phyloP scores from a whole-genome alignment of 2,888 invertebrate genomes.

The Penaeus monodon region DNA sequence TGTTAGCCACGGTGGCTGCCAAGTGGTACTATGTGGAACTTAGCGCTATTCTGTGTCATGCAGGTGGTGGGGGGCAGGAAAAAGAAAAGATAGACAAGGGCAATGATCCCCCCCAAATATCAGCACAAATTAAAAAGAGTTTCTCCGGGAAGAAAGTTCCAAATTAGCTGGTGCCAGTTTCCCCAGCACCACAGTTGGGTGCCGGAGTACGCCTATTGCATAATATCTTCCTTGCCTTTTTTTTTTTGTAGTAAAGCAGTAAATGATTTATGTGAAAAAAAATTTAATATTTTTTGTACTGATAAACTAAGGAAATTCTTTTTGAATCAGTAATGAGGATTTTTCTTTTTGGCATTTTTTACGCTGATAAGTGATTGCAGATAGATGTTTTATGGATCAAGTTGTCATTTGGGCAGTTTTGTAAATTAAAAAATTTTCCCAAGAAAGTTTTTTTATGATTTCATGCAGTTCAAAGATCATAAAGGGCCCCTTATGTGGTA shows the following conservation, averaged over 20 bases:
- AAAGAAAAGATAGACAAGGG: slow-evolving; percentile 30
- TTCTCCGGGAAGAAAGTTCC: slow-evolving; percentile 14
- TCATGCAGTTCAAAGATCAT: too few species aligned
- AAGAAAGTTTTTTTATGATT: too few species aligned
- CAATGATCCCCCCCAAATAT: slow-evolving; percentile 39
- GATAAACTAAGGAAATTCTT: too few species aligned
- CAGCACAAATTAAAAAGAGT: slow-evolving; percentile 39
- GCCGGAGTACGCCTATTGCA: slow-evolving; percentile 48
- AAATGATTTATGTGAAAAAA: slow-evolving; percentile 23
- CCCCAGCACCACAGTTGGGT: slow-evolving; percentile 22
- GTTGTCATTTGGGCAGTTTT: too few species aligned
- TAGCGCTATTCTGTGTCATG: slow-evolving; percentile 60
- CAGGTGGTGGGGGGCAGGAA: slow-evolving; percentile 52
- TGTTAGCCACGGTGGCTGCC: slow-evolving; percentile 59
- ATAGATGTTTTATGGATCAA: too few species aligned
- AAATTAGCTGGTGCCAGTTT: slow-evolving; percentile 21
- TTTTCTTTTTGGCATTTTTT: too few species aligned
- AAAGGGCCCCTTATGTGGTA: too few species aligned
- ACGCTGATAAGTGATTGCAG: too few species aligned
- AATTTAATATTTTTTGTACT: slow-evolving; percentile 13
- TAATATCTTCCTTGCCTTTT: slow-evolving; percentile 53
- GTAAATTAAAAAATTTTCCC: too few species aligned
- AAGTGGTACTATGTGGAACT: slow-evolving; percentile 61
- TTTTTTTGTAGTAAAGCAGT: slow-evolving; percentile 40
- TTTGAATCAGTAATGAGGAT: too few species aligned